These are phyloP conservation scores for Brachymystax lenok DNA, from an alignment of 2,797 vertebrate species.

Conservation along the genomic window DNA sequence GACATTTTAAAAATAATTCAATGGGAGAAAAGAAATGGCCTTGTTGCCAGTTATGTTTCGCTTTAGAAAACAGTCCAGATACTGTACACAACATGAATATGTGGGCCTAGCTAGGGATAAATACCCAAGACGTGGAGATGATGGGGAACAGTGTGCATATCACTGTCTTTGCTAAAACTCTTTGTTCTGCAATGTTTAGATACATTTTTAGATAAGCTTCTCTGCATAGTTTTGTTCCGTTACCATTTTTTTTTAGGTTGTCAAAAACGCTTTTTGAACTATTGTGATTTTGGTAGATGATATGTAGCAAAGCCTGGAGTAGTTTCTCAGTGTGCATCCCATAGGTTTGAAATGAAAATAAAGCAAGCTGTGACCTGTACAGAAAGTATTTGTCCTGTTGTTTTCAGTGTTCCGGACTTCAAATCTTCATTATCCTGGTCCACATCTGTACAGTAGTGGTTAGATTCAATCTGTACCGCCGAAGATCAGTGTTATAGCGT, in stretches of 20 bases:
- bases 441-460: neutral
- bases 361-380: constrained; percentile 72
- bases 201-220: constrained; percentile 51
- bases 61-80: constrained; percentile 41
- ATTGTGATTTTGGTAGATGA: constrained; percentile 75
- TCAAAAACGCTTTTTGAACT: constrained; percentile 66
- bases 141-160: constrained; percentile 37
- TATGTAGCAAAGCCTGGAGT: constrained; percentile 72
- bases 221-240: constrained; percentile 35
- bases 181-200: constrained; percentile 50
- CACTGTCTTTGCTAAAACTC: constrained; percentile 49
- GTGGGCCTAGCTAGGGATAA: neutral
- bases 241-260: constrained; percentile 54
- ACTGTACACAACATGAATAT: constrained; percentile 21
- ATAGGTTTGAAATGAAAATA: constrained; percentile 72
- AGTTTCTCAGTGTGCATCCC: constrained; percentile 72
- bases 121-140: neutral
- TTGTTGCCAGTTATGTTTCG: neutral
- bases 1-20: neutral
- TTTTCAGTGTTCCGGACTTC: neutral
- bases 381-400: neutral
- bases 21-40: neutral
- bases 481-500: too few relatives aligned
- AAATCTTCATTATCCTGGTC: neutral
- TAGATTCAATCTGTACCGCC: too few relatives aligned